Conservation (phyloP, 2,888 invertebrate genomes). For the Chloroclysta siterata region DNA sequence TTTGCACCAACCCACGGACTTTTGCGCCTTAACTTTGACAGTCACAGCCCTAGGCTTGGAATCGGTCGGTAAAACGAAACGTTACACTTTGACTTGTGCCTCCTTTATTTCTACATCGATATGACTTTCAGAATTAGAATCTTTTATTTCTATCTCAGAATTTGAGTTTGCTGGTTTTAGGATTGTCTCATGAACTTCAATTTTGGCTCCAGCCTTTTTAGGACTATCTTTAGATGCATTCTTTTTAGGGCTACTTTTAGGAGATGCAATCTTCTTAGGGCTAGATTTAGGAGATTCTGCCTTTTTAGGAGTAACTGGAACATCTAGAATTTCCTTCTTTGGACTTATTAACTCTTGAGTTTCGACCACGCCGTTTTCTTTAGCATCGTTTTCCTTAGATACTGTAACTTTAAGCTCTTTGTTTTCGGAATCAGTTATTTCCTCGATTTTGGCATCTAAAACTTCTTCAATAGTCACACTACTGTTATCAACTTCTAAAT, state of each 20-base stretch:
- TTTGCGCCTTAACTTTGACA: neutral
- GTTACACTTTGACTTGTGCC: neutral
- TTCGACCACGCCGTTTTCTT: conserved; percentile 13
- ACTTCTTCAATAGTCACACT: conserved; percentile 47
- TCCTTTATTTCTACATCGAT: neutral
- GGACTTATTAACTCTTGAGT: conserved; percentile 4
- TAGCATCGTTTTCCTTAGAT: neutral
- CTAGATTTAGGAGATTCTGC: conserved; percentile 22
- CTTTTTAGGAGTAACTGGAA: conserved; percentile 10
- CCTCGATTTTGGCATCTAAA: conserved; percentile 26
- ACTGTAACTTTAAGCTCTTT: neutral
- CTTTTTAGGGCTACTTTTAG: conserved; percentile 13
- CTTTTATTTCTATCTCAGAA: conserved; percentile 1
- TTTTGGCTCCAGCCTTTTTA: conserved; percentile 2
- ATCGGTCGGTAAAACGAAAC: too few relatives aligned
- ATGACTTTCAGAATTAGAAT: neutral
- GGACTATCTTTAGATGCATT: conserved; percentile 15
- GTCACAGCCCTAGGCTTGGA: too few relatives aligned
- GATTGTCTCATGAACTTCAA: neutral
- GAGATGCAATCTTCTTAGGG: conserved; percentile 19
- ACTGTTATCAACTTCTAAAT: conserved; percentile 60
- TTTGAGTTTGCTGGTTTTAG: neutral
- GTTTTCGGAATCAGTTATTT: conserved; percentile 4
- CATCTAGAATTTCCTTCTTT: neutral
- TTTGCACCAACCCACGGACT: too few relatives aligned